Evolutionary conservation across 1,140 invertebrate genomes (phyloP), one percentile per base, ranked within the genome.

Genomic region (Neodiprion virginianus): DNA sequence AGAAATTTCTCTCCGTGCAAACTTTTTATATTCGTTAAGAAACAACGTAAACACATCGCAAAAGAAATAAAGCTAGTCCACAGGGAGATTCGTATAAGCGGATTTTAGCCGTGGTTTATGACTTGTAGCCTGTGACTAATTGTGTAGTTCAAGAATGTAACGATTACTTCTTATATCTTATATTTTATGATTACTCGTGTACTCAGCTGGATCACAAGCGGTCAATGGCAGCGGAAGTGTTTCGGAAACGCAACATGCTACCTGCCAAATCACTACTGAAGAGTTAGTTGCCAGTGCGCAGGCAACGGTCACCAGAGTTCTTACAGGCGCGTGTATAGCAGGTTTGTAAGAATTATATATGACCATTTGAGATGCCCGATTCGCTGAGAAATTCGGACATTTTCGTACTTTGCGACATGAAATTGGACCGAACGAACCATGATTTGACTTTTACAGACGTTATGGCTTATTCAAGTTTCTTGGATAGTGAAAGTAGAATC

Each of bases 261-360:
- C 78, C 40, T 90, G 89, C 72, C 86, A 83, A 73, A 87, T 90
- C 40, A 84, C 80, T 8, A 88, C 87, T 0, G 82, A 88, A 67
- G 82, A 89, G 72, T 78, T 90, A n/a, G 80, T 88, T 2, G 85
- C 88, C 1, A 87, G 86, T 11, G 89, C 89, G 53, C 82, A 86
- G 77, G 84, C 89, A 1, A 89, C 87, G 1, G 85, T 88, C 8
- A 86, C 84, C 8, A 84, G 84, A 73, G 84, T 90, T 12, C 81
- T 89, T 0, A 87, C 87, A 4, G 87, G 88, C 73, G 80, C 86
- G 21, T 89, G 89, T 73, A 90, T 86, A 71, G 78, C 87, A 21
- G 85, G 88, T 89, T 76, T 83, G 80, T 73, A 68, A 69, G 69
- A 8, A 21, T 12, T 66, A 28, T 61, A 69, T 75, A 23, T 8